Percentiles rank a stretch among this genome's conserved stretches.
Evolutionary conservation across 2,113 vertebrate genomes (phyloP).

Genomic region (Ariopsis seemanni): DNA sequence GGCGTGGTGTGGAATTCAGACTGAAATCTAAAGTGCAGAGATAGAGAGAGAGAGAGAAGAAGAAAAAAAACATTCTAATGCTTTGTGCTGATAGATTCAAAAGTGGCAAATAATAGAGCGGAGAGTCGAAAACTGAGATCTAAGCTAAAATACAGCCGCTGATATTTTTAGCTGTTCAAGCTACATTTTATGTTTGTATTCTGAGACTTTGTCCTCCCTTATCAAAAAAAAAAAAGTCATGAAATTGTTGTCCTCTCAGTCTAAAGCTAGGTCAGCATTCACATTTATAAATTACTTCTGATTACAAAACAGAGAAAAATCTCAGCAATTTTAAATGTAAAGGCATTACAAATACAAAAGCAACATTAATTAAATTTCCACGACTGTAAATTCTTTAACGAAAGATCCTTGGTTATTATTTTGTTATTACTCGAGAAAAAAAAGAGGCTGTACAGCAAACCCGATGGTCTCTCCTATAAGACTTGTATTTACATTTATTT

Average conservation of each 20-base stretch:
- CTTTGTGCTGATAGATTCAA: conserved; percentile 54
- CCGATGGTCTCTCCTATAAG: neutral
- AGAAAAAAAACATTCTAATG: conserved; percentile 24
- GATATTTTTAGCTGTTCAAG: conserved; percentile 57
- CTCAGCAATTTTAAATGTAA: neutral
- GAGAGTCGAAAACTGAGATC: conserved; percentile 41
- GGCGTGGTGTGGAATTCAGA: conserved; percentile 39
- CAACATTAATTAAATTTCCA: neutral
- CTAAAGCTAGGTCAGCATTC: neutral
- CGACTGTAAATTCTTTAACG: neutral
- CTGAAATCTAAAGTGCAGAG: conserved; percentile 22
- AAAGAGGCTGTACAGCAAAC: conserved; percentile 1
- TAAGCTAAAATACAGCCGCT: conserved; percentile 47
- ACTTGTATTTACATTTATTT: conserved; percentile 28
- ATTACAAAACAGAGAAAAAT: neutral
- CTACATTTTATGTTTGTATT: conserved; percentile 39
- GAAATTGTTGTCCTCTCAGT: conserved; percentile 26
- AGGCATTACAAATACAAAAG: neutral
- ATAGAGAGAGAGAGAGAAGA: neutral
- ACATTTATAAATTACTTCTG: neutral
- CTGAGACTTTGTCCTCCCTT: conserved; percentile 35
- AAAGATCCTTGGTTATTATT: neutral
- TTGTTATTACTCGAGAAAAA: neutral
- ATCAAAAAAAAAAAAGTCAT: conserved; percentile 9
- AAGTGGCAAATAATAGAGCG: conserved; percentile 44